Evolutionary conservation across 2,113 vertebrate genomes (phyloP).

Genomic region (Laticauda colubrina): DNA sequence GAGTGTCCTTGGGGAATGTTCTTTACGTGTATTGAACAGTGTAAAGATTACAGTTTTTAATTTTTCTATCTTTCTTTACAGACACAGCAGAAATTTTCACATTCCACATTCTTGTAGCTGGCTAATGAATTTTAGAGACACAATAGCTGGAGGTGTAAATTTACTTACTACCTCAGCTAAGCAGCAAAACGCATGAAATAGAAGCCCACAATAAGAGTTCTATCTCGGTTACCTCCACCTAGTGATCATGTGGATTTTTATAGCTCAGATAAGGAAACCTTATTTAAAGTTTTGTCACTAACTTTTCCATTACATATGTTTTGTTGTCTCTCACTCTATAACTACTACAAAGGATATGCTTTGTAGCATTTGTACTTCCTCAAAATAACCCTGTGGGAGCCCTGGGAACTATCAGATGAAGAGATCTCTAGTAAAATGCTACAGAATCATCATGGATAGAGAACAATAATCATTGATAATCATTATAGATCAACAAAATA

Average conservation of each 20-base stretch:
- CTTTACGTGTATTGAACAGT: neutral
- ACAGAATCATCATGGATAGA: too few species aligned
- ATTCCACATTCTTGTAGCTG: neutral
- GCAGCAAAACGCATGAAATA: neutral
- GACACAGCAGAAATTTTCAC: neutral
- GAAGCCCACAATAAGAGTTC: neutral
- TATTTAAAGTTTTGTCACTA: neutral
- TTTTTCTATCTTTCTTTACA: neutral
- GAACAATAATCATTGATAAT: neutral
- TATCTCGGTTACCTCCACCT: neutral
- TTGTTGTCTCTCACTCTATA: neutral
- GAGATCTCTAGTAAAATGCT: neutral
- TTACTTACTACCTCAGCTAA: neutral
- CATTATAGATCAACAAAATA: neutral
- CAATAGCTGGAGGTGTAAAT: neutral
- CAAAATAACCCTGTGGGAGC: neutral
- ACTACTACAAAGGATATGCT: neutral
- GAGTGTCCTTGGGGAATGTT: neutral
- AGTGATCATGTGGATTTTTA: neutral
- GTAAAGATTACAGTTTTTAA: neutral
- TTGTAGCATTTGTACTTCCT: neutral
- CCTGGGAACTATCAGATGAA: neutral
- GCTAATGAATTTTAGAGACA: neutral
- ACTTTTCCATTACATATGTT: neutral
- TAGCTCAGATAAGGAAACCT: neutral